Percentiles rank a stretch among this genome's conserved stretches.
phyloP scores from a whole-genome alignment of 2,797 vertebrate genomes.

The Clarias pachynema region DNA sequence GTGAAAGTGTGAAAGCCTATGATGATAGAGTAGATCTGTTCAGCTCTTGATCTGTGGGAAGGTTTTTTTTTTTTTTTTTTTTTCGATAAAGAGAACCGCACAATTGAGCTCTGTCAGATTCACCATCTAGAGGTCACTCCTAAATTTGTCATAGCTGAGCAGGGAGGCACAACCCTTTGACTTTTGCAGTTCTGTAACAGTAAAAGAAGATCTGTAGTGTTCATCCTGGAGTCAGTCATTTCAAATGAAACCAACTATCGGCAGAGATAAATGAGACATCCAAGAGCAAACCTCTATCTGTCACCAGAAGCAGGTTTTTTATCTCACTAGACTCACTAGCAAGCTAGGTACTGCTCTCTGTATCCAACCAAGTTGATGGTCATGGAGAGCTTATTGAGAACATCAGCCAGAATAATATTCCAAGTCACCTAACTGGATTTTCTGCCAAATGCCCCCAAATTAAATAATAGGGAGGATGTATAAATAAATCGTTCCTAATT shows the following conservation, averaged over 20 bases:
- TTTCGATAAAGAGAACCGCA: neutral
- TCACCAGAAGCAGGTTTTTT: neutral
- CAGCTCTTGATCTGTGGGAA: neutral
- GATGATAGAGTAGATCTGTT: conserved; percentile 9
- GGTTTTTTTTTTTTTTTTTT: neutral
- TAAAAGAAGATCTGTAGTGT: neutral
- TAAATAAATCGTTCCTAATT: neutral
- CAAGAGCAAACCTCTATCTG: neutral
- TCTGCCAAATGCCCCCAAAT: neutral
- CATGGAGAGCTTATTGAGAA: neutral
- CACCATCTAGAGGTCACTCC: conserved; percentile 11
- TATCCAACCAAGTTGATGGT: neutral
- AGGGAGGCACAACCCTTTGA: conserved; percentile 1
- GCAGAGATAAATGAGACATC: conserved; percentile 11
- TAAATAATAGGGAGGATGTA: neutral
- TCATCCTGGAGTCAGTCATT: conserved; percentile 14
- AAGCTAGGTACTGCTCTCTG: neutral
- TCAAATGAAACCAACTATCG: neutral
- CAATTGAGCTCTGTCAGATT: conserved; percentile 10
- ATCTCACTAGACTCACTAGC: neutral
- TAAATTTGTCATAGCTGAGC: conserved; percentile 25
- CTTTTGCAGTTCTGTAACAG: neutral
- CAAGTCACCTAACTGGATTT: neutral
- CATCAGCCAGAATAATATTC: neutral
- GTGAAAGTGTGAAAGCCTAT: neutral